These are phyloP conservation scores for Laothoe populi DNA, from an alignment of 2,888 invertebrate species.

Conservation along the genomic window DNA sequence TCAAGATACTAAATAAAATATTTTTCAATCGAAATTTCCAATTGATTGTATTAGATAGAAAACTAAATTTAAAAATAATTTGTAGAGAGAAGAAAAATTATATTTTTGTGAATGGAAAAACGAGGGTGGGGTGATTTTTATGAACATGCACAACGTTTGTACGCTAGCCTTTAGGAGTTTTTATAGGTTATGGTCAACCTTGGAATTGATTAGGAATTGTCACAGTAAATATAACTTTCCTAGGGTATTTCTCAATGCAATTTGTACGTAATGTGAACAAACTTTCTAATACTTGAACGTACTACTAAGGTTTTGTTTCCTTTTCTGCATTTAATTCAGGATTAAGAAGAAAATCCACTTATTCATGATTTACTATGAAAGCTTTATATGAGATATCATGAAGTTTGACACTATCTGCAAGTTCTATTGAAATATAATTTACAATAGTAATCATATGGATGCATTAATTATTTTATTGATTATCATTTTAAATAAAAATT, in stretches of 20 bases:
- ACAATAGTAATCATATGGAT: too few species aligned
- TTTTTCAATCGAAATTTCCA: constrained; percentile 37
- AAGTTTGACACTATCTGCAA: too few species aligned
- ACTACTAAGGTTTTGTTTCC: too few species aligned
- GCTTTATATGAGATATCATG: neutral
- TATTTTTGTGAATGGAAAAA: constrained; percentile 71
- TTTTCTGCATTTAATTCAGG: too few species aligned
- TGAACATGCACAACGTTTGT: constrained; percentile 61
- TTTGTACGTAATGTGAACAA: too few species aligned
- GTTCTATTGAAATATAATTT: too few species aligned
- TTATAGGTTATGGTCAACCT: constrained; percentile 41
- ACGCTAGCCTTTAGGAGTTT: constrained; percentile 58
- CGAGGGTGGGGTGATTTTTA: constrained; percentile 54
- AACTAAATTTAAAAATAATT: constrained; percentile 66
- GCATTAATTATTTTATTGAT: too few species aligned
- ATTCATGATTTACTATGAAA: neutral
- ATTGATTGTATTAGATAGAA: constrained; percentile 65
- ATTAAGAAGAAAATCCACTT: too few species aligned
- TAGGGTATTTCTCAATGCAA: neutral
- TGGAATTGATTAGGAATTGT: constrained; percentile 28
- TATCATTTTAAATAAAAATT: too few species aligned
- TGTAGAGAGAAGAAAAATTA: constrained; percentile 63
- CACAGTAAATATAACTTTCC: neutral
- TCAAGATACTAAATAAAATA: neutral
- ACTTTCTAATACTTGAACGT: too few species aligned